phyloP scores from a whole-genome alignment of 2,797 vertebrate species.

The Micrastur ruficollis region DNA sequence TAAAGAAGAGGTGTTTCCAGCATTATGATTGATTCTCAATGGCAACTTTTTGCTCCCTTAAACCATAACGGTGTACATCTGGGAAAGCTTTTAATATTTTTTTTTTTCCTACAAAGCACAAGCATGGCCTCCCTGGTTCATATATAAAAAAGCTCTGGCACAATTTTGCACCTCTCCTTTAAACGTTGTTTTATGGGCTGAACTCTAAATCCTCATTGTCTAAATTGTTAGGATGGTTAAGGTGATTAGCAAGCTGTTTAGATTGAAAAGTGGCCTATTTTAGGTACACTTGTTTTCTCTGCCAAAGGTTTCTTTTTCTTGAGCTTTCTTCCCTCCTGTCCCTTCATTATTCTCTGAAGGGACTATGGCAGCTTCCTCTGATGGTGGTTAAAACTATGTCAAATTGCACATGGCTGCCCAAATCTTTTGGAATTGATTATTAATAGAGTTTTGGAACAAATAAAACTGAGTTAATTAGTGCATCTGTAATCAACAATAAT shows the following conservation, averaged over 20 bases:
- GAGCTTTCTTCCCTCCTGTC: fast-evolving
- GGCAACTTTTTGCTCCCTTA: neutral
- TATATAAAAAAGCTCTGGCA: neutral
- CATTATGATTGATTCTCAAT: neutral
- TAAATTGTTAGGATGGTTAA: neutral
- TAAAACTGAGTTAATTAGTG: neutral
- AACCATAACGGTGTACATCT: neutral
- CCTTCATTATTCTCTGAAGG: neutral
- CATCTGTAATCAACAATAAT: neutral
- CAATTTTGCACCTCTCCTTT: neutral
- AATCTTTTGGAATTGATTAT: neutral
- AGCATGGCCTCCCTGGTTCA: neutral
- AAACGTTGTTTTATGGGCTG: neutral
- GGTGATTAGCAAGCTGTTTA: neutral
- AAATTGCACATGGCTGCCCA: neutral
- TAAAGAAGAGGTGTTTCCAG: neutral
- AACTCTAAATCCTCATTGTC: neutral
- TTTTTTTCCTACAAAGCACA: neutral
- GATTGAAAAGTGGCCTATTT: neutral
- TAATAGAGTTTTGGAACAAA: neutral
- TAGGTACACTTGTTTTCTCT: neutral
- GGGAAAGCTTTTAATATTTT: neutral
- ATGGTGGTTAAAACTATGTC: neutral
- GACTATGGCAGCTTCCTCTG: neutral
- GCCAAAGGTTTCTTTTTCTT: neutral